Base-by-base conservation (phyloP, 2,888 invertebrate species). In the Parascotia fuliginaria region DNA sequence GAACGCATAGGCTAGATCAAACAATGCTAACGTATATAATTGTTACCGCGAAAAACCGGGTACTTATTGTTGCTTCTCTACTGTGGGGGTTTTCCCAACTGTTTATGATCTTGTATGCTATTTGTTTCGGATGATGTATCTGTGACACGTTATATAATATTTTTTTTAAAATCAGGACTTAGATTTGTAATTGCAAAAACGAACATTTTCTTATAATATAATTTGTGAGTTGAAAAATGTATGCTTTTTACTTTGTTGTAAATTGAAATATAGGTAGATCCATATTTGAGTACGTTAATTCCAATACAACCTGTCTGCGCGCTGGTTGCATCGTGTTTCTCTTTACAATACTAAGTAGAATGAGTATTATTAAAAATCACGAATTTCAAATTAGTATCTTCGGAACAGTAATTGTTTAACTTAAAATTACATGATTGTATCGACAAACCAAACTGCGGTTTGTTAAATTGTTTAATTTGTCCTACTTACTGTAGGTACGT, bases 21-120 rank as follows among this genome's bases (percentile, higher is more conserved):
- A 88, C 87, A 88, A 85, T 87, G 83, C 73, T 77, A 59, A 64
- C 77, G 78, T 73, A 60, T 63, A 58, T 81, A 79, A 79, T 80
- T 75, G 75, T 78, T 85, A 84, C 79, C 67, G 81, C 81, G 85
- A 85, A 89, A 45, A 83, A 81, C 66, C 71, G 59, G 46, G 61
- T 50, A 63, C 58, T 46, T 52, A 59, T 44, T 67, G 72, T 77
- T 76, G 75, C 73, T 77, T 79, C 79, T 73, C 75, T 70, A 75
- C 51, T 57, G 66, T 70, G 77, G 87, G n/a, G 88, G 81, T 81
- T 87, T 87, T 78, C 86, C 88, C 79, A 70, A 56, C 29, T 60
- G 61, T 63, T 67, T 69, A 55, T 42, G 72, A 75, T 72, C 70
- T 55, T 32, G 55, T 45, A 67, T 69, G 67, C 67, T 60, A 65